Conservation (phyloP, 2,888 invertebrate genomes). For the Andrena minutula region DNA sequence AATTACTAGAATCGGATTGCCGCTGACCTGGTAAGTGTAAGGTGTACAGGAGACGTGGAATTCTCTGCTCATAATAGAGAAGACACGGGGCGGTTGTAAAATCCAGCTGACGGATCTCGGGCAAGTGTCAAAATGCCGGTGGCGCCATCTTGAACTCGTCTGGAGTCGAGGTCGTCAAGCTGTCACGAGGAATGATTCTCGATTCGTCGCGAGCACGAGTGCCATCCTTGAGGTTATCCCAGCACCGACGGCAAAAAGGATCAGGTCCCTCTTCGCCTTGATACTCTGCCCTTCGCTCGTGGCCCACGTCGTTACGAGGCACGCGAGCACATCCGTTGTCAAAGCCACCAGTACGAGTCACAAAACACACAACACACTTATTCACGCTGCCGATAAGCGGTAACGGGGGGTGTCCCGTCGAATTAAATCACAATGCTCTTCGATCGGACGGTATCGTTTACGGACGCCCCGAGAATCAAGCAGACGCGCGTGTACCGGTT, state of each 20-base stretch:
- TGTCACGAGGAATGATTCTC: conserved; percentile 78
- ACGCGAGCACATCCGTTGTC: conserved; percentile 61
- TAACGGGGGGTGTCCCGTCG: conserved; percentile 28
- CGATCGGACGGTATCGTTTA: conserved; percentile 53
- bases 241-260: not conserved
- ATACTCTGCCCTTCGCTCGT: conserved; percentile 22
- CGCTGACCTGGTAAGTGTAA: conserved; percentile 84
- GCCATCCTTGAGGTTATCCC: conserved; percentile 47
- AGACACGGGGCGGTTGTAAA: conserved; percentile 66
- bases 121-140: conserved; percentile 82
- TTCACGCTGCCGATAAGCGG: conserved; percentile 31
- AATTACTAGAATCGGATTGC: conserved; percentile 2
- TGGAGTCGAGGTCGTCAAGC: conserved; percentile 77
- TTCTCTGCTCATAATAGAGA: conserved; percentile 84
- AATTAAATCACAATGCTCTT: conserved; percentile 39
- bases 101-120: conserved; percentile 80
- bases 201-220: conserved; percentile 47
- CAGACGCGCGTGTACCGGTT: conserved; percentile 16
- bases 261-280: conserved; percentile 7
- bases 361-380: conserved; percentile 64
- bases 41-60: conserved; percentile 83
- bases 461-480: conserved; percentile 20
- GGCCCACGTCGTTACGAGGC: conserved; percentile 38
- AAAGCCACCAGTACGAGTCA: conserved; percentile 64
- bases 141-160: conserved; percentile 81